phyloP scores from a whole-genome alignment of 2,113 vertebrate species.

The Lophura nycthemera region DNA sequence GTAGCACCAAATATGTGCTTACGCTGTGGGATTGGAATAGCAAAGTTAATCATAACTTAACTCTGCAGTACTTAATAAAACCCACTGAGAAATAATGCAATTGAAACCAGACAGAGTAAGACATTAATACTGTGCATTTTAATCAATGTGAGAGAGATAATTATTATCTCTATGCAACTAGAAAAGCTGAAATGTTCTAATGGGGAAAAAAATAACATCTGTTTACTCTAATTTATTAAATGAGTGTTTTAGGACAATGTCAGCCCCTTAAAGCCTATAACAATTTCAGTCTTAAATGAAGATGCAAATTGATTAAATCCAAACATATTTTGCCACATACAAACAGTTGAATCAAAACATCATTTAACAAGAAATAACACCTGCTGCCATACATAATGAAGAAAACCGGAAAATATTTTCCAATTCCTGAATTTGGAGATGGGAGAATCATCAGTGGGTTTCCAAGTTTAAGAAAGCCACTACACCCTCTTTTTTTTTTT shows the following conservation, averaged over 20 bases:
- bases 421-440: background rate
- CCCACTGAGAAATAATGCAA: slow-evolving; percentile 14
- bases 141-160: slow-evolving; percentile 67
- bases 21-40: accelerated
- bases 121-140: slow-evolving; percentile 64
- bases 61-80: background rate
- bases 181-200: slow-evolving; percentile 58
- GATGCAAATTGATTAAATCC: slow-evolving; percentile 61
- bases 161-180: slow-evolving; percentile 53
- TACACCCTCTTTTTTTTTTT: background rate
- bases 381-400: background rate
- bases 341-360: slow-evolving; percentile 30
- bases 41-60: background rate
- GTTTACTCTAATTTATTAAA: slow-evolving; percentile 69
- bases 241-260: slow-evolving; percentile 63
- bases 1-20: accelerated
- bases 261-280: slow-evolving; percentile 54
- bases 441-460: accelerated
- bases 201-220: slow-evolving; percentile 64
- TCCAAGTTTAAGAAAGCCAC: background rate
- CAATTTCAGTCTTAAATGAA: slow-evolving; percentile 56
- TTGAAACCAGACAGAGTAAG: slow-evolving; percentile 20
- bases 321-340: slow-evolving; percentile 49
- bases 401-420: background rate
- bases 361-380: background rate